Percentiles rank a stretch among this genome's conserved stretches.
These are phyloP conservation scores for Phrixothrix hirtus DNA, from an alignment of 2,888 invertebrate genomes.

Conservation along the genomic window DNA sequence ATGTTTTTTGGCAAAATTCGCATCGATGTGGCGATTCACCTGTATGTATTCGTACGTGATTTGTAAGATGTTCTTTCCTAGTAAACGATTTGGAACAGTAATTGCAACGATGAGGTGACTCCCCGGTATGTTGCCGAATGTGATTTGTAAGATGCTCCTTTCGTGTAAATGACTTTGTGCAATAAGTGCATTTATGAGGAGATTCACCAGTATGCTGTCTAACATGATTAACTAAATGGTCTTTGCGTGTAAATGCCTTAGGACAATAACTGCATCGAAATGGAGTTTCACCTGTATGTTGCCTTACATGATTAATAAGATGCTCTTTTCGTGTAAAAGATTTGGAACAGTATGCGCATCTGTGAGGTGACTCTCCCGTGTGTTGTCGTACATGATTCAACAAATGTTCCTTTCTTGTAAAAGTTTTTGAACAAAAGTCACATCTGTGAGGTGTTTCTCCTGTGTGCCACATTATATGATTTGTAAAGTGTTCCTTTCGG, in stretches of 20 bases:
- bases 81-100: slow-evolving; percentile 86
- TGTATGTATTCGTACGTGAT: slow-evolving; percentile 72
- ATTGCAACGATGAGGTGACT: slow-evolving; percentile 83
- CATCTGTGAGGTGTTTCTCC: slow-evolving; percentile 78
- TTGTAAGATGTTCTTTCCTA: slow-evolving; percentile 83
- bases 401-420: slow-evolving; percentile 76
- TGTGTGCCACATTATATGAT: slow-evolving; percentile 88
- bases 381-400: slow-evolving; percentile 78
- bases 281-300: slow-evolving; percentile 76
- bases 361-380: slow-evolving; percentile 82
- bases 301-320: slow-evolving; percentile 82
- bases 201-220: slow-evolving; percentile 73
- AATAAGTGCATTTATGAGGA: slow-evolving; percentile 76
- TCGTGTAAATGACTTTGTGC: slow-evolving; percentile 77
- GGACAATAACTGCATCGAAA: slow-evolving; percentile 84
- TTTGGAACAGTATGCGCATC: slow-evolving; percentile 84
- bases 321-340: slow-evolving; percentile 87
- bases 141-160: slow-evolving; percentile 85
- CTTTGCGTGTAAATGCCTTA: slow-evolving; percentile 83
- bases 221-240: slow-evolving; percentile 76
- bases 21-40: slow-evolving; percentile 72
- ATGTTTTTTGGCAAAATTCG: slow-evolving; percentile 71
- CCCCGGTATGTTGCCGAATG: slow-evolving; percentile 85
- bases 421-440: slow-evolving; percentile 78
- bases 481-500: slow-evolving; percentile 87